These are phyloP conservation scores for Drosophila lini DNA, from an alignment of 1,140 invertebrate genomes.

Conservation along the genomic window DNA sequence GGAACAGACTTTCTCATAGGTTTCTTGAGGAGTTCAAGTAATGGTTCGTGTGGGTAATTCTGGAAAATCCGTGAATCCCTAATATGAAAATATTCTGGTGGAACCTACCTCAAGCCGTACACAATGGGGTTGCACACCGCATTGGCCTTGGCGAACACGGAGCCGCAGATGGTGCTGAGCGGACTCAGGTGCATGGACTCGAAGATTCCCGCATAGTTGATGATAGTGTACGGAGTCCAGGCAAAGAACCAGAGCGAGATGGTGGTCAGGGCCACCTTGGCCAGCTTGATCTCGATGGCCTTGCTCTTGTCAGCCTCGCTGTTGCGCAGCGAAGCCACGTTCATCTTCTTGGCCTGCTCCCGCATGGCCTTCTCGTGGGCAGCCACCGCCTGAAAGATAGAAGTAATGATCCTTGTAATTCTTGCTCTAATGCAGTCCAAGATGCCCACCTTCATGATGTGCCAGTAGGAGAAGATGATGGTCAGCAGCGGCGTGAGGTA, in stretches of 20 bases:
- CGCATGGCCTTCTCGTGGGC: conserved; percentile 90
- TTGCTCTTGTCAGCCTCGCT: conserved; percentile 87
- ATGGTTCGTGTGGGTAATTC: neutral
- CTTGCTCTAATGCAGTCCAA: neutral
- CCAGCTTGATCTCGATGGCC: conserved; percentile 87
- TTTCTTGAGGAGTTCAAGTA: neutral
- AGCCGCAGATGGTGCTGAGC: conserved; percentile 88
- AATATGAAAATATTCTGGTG: neutral
- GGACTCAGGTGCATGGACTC: conserved; percentile 87
- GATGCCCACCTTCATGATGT: conserved; percentile 87
- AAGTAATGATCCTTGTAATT: neutral
- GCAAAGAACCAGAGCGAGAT: conserved; percentile 91
- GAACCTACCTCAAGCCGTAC: conserved; percentile 85
- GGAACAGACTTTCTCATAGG: neutral
- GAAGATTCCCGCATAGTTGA: conserved; percentile 90
- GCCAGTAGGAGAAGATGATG: conserved; percentile 90
- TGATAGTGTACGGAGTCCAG: conserved; percentile 90
- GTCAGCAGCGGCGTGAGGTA: conserved; percentile 88
- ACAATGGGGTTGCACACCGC: conserved; percentile 89
- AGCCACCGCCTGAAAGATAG: conserved; percentile 86
- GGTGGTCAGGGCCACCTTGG: conserved; percentile 90
- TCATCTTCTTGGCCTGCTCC: conserved; percentile 90
- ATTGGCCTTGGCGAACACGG: conserved; percentile 89
- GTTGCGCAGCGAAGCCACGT: conserved; percentile 88
- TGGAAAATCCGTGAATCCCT: neutral